Percentiles rank a stretch among this genome's conserved stretches.
phyloP scores from a whole-genome alignment of 2,797 vertebrate species.

The Propithecus deckenii region DNA sequence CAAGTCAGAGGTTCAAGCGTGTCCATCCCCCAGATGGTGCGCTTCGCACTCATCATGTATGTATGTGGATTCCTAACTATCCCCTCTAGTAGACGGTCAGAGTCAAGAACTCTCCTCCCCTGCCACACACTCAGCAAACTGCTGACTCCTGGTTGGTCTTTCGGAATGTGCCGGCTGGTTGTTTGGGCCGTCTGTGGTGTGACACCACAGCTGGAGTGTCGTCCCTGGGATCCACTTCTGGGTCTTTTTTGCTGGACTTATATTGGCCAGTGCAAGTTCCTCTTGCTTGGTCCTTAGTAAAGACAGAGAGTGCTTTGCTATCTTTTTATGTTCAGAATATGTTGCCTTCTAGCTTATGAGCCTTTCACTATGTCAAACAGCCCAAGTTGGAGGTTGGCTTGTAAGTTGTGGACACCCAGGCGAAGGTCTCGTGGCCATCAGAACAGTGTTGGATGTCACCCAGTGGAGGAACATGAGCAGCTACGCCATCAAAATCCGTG shows the following conservation, averaged over 20 bases:
- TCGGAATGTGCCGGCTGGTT: neutral
- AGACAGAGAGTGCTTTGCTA: neutral
- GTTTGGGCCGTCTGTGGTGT: neutral
- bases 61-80: neutral
- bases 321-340: neutral
- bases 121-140: neutral
- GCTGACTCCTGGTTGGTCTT: neutral
- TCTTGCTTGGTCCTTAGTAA: neutral
- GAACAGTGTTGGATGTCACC: conserved; percentile 1
- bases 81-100: neutral
- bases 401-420: conserved; percentile 17
- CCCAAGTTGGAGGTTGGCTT: neutral
- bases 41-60: too few species aligned
- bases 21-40: too few species aligned
- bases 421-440: neutral
- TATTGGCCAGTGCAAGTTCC: neutral
- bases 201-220: neutral
- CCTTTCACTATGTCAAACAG: neutral
- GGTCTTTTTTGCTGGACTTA: neutral
- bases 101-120: neutral
- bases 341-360: neutral
- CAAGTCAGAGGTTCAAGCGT: too few species aligned
- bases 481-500: conserved; percentile 26
- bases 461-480: neutral
- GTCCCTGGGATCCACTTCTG: neutral